A percentile compares a stretch with the other conserved stretches of the same genome.
Conservation (phyloP, 2,797 vertebrate species). For the Urophycis tenuis region DNA sequence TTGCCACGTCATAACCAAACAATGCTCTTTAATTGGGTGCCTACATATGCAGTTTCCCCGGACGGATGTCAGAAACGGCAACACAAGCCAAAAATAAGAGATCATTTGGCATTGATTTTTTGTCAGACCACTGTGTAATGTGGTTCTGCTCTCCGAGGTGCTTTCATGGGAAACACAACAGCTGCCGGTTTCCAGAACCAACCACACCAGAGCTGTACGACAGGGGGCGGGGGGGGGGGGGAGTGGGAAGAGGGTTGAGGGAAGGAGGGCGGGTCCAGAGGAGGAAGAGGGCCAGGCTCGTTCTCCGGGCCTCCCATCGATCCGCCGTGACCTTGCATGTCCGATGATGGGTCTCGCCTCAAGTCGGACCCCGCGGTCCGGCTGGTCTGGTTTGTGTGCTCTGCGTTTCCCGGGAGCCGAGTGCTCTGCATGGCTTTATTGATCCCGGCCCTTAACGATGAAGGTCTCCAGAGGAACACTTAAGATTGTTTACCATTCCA, state of each 20-base stretch:
- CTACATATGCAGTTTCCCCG: neutral
- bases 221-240: conserved; percentile 38
- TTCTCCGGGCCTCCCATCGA: conserved; percentile 48
- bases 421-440: conserved; percentile 31
- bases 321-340: conserved; percentile 51
- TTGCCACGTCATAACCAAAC: neutral
- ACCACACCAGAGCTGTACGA: conserved; percentile 31
- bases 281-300: neutral
- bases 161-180: conserved; percentile 60
- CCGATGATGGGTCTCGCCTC: conserved; percentile 27
- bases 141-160: conserved; percentile 22
- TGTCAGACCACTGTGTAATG: conserved; percentile 20
- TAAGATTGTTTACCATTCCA: conserved; percentile 34
- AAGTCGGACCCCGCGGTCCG: conserved; percentile 36
- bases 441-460: conserved; percentile 44
- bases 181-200: conserved; percentile 54
- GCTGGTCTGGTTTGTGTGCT: conserved; percentile 27
- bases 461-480: conserved; percentile 32
- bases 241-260: conserved; percentile 27
- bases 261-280: conserved; percentile 28
- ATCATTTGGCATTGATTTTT: conserved; percentile 52
- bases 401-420: conserved; percentile 34
- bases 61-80: conserved; percentile 17
- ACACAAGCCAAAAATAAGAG: conserved; percentile 7
- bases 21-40: neutral